phyloP scores from a whole-genome alignment of 2,113 vertebrate genomes.

The Coptodon bakossiorum region DNA sequence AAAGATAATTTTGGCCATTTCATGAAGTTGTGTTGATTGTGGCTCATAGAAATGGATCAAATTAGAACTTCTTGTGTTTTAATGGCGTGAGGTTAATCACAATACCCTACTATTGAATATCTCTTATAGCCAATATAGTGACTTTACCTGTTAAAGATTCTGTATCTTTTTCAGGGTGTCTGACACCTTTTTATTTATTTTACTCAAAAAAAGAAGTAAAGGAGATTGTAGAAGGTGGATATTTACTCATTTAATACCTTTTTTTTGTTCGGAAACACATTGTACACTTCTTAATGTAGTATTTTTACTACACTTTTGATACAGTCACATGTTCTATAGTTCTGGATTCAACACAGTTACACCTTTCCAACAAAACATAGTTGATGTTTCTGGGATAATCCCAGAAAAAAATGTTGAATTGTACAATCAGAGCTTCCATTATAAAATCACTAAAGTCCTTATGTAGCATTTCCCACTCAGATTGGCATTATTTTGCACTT shows the following conservation, averaged over 20 bases:
- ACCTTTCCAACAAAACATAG: background rate
- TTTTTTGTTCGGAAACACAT: background rate
- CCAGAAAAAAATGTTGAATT: background rate
- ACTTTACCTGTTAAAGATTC: background rate
- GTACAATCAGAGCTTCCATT: background rate
- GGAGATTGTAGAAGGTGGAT: background rate
- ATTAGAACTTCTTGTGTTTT: background rate
- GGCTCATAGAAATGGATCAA: background rate
- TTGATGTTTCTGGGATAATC: background rate
- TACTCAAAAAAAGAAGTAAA: background rate
- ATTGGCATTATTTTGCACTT: background rate
- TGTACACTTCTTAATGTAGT: background rate
- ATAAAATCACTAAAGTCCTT: background rate
- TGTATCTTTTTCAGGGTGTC: background rate
- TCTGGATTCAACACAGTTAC: background rate
- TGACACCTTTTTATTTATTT: background rate
- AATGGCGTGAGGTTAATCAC: background rate
- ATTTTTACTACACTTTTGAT: background rate
- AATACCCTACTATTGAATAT: background rate
- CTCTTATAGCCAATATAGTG: background rate
- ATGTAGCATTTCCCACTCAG: background rate
- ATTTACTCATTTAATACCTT: background rate
- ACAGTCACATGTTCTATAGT: background rate
- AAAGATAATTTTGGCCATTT: background rate
- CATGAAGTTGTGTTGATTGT: background rate